Percentiles rank a stretch among this genome's conserved stretches.
These are phyloP conservation scores for Eunapius fragilis DNA, from an alignment of 37 sponge, comb jelly and placozoan species.

Conservation along the genomic window DNA sequence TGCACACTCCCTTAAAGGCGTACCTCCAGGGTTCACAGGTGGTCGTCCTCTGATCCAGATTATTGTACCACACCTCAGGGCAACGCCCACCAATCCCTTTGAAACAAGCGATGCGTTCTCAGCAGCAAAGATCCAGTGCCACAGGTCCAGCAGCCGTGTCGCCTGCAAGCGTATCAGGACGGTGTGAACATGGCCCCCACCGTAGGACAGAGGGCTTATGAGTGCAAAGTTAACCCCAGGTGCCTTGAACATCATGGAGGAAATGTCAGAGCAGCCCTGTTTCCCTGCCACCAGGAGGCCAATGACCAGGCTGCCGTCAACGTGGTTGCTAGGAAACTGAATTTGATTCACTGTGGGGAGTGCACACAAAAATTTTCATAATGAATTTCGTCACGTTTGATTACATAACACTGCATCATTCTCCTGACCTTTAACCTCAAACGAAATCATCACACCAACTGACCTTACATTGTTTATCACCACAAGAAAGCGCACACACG, in stretches of 20 bases:
- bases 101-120: slow-evolving; percentile 1
- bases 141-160: slow-evolving; percentile 15
- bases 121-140: slow-evolving; percentile 31
- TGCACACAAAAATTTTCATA: not conserved
- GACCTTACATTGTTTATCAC: too few relatives aligned
- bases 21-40: too few relatives aligned
- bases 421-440: too few relatives aligned
- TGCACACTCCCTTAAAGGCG: too few relatives aligned
- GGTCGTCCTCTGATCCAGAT: slow-evolving; percentile 35
- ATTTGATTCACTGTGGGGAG: slow-evolving; percentile 7
- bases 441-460: too few relatives aligned
- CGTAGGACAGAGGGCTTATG: not conserved
- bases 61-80: slow-evolving; percentile 26
- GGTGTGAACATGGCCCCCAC: slow-evolving; percentile 1
- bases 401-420: too few relatives aligned
- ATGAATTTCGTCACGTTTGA: too few relatives aligned
- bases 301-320: slow-evolving; percentile 11
- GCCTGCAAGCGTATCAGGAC: slow-evolving; percentile 26
- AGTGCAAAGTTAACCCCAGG: slow-evolving; percentile 63
- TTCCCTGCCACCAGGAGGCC: slow-evolving; percentile 33
- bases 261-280: slow-evolving; percentile 17
- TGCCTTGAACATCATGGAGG: slow-evolving; percentile 28
- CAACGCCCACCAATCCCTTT: slow-evolving; percentile 21
- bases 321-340: slow-evolving; percentile 4
- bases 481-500: too few relatives aligned